These are phyloP conservation scores for Lanius collurio DNA, from an alignment of 2,113 vertebrate genomes.

Conservation along the genomic window DNA sequence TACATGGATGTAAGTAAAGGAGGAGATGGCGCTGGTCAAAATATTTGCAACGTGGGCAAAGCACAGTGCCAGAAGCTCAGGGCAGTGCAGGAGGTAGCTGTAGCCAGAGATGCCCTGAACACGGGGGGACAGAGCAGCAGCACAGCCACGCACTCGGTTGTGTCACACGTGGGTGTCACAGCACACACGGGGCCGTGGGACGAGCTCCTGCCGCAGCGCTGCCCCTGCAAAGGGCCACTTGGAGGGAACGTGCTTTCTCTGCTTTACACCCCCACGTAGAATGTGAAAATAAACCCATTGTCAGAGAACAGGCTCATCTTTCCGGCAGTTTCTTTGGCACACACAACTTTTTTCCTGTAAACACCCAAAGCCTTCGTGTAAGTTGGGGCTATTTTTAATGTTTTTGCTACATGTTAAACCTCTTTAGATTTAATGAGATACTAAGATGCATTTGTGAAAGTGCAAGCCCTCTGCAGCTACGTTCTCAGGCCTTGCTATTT, in stretches of 20 bases:
- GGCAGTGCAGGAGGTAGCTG: fast-evolving
- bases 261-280: not conserved
- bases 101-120: not conserved
- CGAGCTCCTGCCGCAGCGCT: not conserved
- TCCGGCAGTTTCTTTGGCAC: not conserved
- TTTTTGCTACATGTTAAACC: not conserved
- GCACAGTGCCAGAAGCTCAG: not conserved
- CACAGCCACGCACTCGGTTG: fast-evolving
- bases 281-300: not conserved
- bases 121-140: not conserved
- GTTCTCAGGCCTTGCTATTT: fast-evolving
- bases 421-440: not conserved
- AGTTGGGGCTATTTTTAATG: not conserved
- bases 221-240: not conserved
- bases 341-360: not conserved
- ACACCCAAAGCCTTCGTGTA: not conserved
- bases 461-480: not conserved
- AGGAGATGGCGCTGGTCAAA: not conserved
- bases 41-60: not conserved
- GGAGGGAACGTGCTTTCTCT: fast-evolving
- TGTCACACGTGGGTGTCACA: fast-evolving
- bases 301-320: not conserved
- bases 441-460: not conserved
- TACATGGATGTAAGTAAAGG: fast-evolving
- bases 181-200: not conserved